These are phyloP conservation scores for Centroberyx gerrardi DNA, from an alignment of 2,797 vertebrate species.

Conservation along the genomic window DNA sequence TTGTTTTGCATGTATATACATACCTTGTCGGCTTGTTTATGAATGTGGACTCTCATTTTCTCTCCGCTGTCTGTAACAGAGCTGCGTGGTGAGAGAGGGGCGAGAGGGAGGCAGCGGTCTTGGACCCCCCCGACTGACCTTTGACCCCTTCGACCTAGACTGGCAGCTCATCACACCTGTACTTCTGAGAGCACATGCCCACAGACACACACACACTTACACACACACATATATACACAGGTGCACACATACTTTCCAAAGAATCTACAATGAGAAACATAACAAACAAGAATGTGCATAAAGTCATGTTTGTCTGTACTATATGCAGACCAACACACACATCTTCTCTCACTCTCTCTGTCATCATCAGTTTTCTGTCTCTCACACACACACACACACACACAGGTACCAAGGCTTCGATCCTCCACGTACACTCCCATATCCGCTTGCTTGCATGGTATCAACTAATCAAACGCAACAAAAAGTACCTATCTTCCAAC, in stretches of 20 bases:
- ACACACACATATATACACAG: conserved; percentile 16
- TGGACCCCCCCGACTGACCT: conserved; percentile 53
- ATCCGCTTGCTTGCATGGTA: conserved; percentile 53
- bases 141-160: conserved; percentile 70
- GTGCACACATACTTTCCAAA: conserved; percentile 9
- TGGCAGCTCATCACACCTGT: conserved; percentile 57
- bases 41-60: conserved; percentile 44
- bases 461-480: conserved; percentile 59
- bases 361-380: conserved; percentile 18
- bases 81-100: conserved; percentile 13
- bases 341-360: conserved; percentile 21
- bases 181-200: conserved; percentile 32
- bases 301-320: conserved; percentile 9
- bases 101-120: conserved; percentile 49
- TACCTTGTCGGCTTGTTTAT: conserved; percentile 66
- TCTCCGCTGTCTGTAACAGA: too few species aligned
- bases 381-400: conserved; percentile 29
- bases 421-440: conserved; percentile 39
- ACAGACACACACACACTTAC: conserved; percentile 15
- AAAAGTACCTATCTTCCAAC: conserved; percentile 62
- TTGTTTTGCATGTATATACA: conserved; percentile 71
- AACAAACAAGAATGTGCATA: conserved; percentile 13
- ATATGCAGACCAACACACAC: conserved; percentile 22
- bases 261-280: conserved; percentile 35
- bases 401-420: conserved; percentile 12